Evolutionary conservation across 2,888 invertebrate species (phyloP).

Genomic region (Dasysyrphus albostriatus): DNA sequence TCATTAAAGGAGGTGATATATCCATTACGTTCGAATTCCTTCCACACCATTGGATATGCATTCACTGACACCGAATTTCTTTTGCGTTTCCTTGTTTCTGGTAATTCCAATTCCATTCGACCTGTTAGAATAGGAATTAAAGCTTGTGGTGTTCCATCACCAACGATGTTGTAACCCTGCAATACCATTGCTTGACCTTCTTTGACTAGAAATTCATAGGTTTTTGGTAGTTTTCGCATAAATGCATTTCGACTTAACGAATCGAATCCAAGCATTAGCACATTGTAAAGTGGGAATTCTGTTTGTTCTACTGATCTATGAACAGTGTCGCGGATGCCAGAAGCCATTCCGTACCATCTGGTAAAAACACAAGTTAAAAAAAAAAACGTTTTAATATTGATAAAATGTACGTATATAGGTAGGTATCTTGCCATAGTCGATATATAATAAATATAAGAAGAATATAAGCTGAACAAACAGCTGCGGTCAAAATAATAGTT

Average conservation of each 20-base stretch:
- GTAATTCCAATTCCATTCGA: constrained; percentile 92
- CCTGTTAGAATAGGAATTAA: constrained; percentile 95
- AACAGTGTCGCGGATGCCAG: constrained; percentile 85
- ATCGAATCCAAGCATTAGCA: constrained; percentile 94
- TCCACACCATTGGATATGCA: constrained; percentile 94
- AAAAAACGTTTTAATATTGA: no score
- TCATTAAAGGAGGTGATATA: constrained; percentile 93
- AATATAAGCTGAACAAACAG: no score
- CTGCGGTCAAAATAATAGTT: no score
- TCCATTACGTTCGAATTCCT: constrained; percentile 88
- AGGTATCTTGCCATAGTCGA: no score
- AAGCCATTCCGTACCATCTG: constrained; percentile 88
- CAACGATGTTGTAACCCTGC: constrained; percentile 93
- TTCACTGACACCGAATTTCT: constrained; percentile 88
- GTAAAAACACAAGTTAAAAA: background rate
- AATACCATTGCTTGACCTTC: constrained; percentile 87
- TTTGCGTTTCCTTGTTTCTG: constrained; percentile 91
- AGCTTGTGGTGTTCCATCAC: constrained; percentile 94
- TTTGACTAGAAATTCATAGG: constrained; percentile 88
- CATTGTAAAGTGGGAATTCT: constrained; percentile 85
- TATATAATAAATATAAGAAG: no score
- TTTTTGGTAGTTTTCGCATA: constrained; percentile 90
- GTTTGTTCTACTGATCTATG: constrained; percentile 76
- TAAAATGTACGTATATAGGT: no score
- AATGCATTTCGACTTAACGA: constrained; percentile 93